Percentiles rank a stretch among this genome's conserved stretches.
phyloP scores from a whole-genome alignment of 2,888 invertebrate species.

The Perithous albicinctus region DNA sequence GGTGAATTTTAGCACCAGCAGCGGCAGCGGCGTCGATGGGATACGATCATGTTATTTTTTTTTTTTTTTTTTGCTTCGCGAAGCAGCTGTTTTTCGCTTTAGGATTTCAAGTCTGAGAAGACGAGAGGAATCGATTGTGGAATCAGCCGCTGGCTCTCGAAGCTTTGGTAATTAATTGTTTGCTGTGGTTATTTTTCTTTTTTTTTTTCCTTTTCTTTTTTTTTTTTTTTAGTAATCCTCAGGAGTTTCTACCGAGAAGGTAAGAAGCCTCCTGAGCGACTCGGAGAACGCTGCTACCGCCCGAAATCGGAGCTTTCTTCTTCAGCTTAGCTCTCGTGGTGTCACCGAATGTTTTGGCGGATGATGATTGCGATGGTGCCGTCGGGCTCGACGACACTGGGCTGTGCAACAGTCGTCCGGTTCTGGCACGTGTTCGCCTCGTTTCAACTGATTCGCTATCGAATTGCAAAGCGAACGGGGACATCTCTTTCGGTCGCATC shows the following conservation, averaged over 20 bases:
- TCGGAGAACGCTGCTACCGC: constrained; percentile 24
- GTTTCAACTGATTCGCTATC: constrained; percentile 84
- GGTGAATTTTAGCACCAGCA: constrained; percentile 52
- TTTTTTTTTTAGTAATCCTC: constrained; percentile 1
- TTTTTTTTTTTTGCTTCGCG: constrained; percentile 6
- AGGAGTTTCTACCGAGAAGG: background rate
- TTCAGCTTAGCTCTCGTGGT: constrained; percentile 80
- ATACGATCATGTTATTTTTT: too few relatives aligned
- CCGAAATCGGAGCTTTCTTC: constrained; percentile 28
- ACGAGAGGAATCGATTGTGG: constrained; percentile 1
- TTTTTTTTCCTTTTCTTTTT: background rate
- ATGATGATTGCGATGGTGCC: constrained; percentile 86
- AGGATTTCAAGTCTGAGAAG: background rate
- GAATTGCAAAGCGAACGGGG: constrained; percentile 90
- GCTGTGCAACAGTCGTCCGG: constrained; percentile 87
- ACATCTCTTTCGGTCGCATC: constrained; percentile 93
- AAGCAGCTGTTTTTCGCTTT: background rate
- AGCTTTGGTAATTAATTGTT: constrained; percentile 8
- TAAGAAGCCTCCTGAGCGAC: background rate
- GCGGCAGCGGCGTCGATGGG: constrained; percentile 3
- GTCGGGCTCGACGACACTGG: constrained; percentile 85
- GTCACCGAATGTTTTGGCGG: constrained; percentile 76
- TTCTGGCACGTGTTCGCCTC: constrained; percentile 80
- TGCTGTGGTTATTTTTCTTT: background rate
- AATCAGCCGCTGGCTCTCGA: constrained; percentile 14